phyloP scores from a whole-genome alignment of 1,140 invertebrate genomes.

The Formica exsecta region DNA sequence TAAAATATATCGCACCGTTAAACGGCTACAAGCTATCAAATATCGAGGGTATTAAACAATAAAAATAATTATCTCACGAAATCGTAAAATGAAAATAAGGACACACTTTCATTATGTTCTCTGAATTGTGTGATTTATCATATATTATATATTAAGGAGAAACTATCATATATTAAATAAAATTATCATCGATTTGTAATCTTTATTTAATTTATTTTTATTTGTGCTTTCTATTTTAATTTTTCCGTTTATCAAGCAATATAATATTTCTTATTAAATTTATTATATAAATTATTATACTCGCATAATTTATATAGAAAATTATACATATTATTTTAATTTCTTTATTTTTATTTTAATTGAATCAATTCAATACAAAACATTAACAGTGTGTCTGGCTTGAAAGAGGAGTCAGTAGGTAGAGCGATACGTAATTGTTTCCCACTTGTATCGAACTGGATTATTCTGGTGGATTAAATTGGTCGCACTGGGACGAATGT shows the following conservation, averaged over 20 bases:
- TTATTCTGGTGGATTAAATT: constrained; percentile 47
- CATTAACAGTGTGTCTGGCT: background rate
- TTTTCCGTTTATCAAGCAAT: too few species aligned
- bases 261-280: background rate
- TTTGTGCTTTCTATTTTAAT: background rate
- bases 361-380: background rate
- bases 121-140: background rate
- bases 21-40: background rate
- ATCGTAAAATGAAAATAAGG: background rate
- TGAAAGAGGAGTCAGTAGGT: background rate
- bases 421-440: constrained; percentile 19
- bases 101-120: background rate
- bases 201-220: background rate
- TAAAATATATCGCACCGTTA: background rate
- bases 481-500: constrained; percentile 29
- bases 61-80: background rate
- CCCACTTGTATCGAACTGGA: constrained; percentile 25
- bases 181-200: background rate
- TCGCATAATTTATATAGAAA: background rate
- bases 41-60: background rate
- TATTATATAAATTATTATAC: background rate
- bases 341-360: background rate
- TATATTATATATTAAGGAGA: too few species aligned
- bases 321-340: background rate
- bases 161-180: background rate